phyloP scores from a whole-genome alignment of 2,888 invertebrate species.

The Idaea aversata region DNA sequence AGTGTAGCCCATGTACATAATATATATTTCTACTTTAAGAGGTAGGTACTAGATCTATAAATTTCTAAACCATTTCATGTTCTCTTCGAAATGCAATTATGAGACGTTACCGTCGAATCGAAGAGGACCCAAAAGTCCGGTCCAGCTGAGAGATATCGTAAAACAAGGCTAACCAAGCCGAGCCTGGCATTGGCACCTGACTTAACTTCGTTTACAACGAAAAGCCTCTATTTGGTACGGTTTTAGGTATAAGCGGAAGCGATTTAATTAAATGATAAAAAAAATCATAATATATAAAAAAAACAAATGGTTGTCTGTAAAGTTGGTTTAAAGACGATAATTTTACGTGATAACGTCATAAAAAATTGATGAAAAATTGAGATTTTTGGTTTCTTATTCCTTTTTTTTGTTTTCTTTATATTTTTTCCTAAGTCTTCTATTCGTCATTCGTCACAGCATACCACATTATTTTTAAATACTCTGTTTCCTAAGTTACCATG shows the following conservation, averaged over 20 bases:
- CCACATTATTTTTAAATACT: no score
- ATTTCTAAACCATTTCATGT: background rate
- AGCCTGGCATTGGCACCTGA: conserved; percentile 62
- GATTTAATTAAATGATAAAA: conserved; percentile 5
- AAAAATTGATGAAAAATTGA: no score
- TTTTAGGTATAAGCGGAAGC: conserved; percentile 14
- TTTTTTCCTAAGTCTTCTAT: no score
- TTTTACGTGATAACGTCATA: no score
- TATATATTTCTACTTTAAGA: background rate
- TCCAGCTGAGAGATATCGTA: conserved; percentile 35
- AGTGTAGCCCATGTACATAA: no score
- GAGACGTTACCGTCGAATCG: conserved; percentile 23
- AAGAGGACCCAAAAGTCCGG: conserved; percentile 15
- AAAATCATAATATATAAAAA: background rate
- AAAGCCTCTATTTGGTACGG: conserved; percentile 47
- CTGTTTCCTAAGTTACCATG: no score
- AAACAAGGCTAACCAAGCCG: conserved; percentile 54
- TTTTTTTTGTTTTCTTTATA: no score
- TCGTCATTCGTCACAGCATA: no score
- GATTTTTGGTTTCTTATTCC: no score
- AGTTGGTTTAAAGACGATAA: no score
- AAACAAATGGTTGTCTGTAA: no score
- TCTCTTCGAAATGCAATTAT: conserved; percentile 26
- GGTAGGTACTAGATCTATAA: background rate
- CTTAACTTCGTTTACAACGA: conserved; percentile 61